Evolutionary conservation across 2,797 vertebrate species (phyloP), one percentile per base, ranked within the genome.

Genomic region (Alfaro cultratus): DNA sequence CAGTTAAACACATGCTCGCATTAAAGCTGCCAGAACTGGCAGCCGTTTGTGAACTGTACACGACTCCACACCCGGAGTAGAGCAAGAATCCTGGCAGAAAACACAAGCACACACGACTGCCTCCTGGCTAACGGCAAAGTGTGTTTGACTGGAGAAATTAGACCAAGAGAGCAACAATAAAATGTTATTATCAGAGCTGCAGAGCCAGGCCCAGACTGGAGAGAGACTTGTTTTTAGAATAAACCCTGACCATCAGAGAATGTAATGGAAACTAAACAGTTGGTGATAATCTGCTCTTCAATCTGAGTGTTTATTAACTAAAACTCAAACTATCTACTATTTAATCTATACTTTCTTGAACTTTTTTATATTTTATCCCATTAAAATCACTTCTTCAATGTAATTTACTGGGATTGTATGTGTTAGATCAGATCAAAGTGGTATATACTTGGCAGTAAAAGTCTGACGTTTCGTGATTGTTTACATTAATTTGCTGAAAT

Each of bases 61-160:
- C 78, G 78, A 91, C 91, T 94, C 88, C 83, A 83, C 88, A 81
- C 76, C 80, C 78, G 55, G 77, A 86, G 79, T 49, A 80, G 81
- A 78, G 76, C 71, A 76, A 74, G 89, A 90, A 87, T 64, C 23
- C 78, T 84, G 84, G 90, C 81, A 86, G 79, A 36, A 71, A 68
- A 80, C 51, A 76, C 43, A 23, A 82, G 80, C 80, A 82, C 55
- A 85, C 78, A 84, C 60, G 23, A 46, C 51, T 78, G 29, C 75
- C 51, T n/a, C 43, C 23, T 80, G 6, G 70, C 68, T 55, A 45
- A 39, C 5, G n/a, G 39, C 39, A 26, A 77, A 74, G 68, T 83
- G 71, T 85, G 74, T 89, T 89, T 75, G 87, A 90, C 77, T 77
- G 76, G 77, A 90, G 76, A 83, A 82, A 90, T 84, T 78, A 85